Percentiles rank a stretch among this genome's conserved stretches.
Conservation (phyloP, 2,113 vertebrate genomes). For the Mormoops blainvillei region DNA sequence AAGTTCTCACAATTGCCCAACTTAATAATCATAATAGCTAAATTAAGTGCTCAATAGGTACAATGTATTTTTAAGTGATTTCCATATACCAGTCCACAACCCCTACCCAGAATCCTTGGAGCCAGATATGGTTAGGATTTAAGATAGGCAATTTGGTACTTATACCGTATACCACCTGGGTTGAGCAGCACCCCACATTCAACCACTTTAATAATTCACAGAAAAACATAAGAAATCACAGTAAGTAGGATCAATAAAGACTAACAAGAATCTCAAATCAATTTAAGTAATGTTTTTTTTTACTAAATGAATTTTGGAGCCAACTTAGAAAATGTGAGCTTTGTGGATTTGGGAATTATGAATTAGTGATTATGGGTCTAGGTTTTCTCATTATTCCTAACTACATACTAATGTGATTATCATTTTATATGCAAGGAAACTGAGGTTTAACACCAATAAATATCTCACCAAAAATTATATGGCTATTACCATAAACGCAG, state of each 20-base stretch:
- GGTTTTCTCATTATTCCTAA: not conserved
- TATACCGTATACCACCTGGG: not conserved
- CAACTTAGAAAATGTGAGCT: not conserved
- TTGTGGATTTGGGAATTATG: not conserved
- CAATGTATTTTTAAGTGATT: not conserved
- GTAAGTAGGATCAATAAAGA: not conserved
- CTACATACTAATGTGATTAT: not conserved
- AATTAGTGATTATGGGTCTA: not conserved
- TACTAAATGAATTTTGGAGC: not conserved
- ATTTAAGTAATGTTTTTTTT: not conserved
- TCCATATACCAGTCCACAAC: not conserved
- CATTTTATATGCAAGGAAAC: not conserved
- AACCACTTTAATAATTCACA: not conserved
- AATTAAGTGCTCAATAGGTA: not conserved
- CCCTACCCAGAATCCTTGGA: not conserved
- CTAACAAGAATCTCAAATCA: not conserved
- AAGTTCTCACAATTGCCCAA: not conserved
- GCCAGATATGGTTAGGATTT: not conserved
- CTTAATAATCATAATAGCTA: not conserved
- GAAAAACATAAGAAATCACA: not conserved
- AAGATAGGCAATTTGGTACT: not conserved
- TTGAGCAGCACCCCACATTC: not conserved
- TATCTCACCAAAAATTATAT: not conserved
- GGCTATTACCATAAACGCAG: not conserved
- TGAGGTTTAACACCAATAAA: not conserved